phyloP scores from a whole-genome alignment of 1,140 invertebrate genomes.

The Pinna nobilis region DNA sequence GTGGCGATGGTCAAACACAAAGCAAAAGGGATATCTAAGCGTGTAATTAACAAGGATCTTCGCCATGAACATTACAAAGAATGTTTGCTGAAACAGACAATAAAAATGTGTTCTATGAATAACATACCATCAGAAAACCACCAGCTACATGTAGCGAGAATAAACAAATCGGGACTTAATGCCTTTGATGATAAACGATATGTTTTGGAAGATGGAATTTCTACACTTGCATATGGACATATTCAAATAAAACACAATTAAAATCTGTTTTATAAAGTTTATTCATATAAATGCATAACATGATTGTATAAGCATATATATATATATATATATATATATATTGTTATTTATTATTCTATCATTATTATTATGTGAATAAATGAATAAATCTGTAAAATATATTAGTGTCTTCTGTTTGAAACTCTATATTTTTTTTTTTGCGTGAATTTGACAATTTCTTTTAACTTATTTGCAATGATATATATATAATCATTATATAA shows the following conservation, averaged over 20 bases:
- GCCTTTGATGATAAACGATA: conserved; percentile 33
- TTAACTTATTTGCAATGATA: not conserved
- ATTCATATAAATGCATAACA: not conserved
- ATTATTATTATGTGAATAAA: not conserved
- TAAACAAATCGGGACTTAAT: conserved; percentile 29
- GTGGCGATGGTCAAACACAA: not conserved
- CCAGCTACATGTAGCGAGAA: conserved; percentile 8
- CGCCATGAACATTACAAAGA: conserved; percentile 17
- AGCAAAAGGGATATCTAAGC: conserved; percentile 24
- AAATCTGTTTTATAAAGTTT: not conserved
- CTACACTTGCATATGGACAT: conserved; percentile 25
- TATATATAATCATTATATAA: not conserved
- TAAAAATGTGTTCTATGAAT: conserved; percentile 21
- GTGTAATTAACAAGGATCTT: conserved; percentile 11
- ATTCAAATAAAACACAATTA: not conserved
- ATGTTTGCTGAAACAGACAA: conserved; percentile 16
- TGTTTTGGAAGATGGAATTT: conserved; percentile 16
- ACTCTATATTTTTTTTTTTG: not conserved
- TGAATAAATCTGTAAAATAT: not conserved
- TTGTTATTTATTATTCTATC: not conserved
- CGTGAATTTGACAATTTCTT: not conserved
- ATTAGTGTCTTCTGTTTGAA: not conserved
- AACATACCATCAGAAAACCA: conserved; percentile 1
- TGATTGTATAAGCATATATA: not conserved
- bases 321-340: not conserved